Evolutionary conservation across 2,113 vertebrate species (phyloP).

Genomic region (Macaca mulatta): DNA sequence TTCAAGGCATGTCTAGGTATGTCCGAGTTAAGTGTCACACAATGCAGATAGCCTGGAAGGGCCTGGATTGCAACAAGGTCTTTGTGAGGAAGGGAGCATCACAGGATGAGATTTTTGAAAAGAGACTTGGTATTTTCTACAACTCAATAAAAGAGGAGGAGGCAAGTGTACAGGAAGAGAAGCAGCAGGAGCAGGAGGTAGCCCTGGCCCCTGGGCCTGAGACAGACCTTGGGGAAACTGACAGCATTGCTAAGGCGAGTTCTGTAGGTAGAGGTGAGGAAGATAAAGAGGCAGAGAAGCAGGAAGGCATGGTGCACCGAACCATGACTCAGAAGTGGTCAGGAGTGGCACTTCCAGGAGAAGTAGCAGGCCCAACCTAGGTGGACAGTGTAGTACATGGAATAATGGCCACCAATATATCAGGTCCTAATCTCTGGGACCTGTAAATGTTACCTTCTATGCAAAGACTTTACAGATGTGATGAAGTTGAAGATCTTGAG

Average conservation of each 20-base stretch:
- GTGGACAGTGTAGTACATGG: fast-evolving
- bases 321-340: background rate
- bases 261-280: background rate
- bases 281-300: background rate
- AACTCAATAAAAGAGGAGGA: background rate
- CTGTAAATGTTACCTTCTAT: no score
- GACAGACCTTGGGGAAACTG: background rate
- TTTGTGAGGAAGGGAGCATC: background rate
- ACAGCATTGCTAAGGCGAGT: background rate
- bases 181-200: background rate
- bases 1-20: fast-evolving
- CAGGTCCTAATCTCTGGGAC: background rate
- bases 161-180: no score
- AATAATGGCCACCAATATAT: background rate
- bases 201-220: background rate
- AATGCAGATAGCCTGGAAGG: background rate
- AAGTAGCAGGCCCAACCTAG: background rate
- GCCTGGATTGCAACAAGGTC: background rate
- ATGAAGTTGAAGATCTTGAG: background rate
- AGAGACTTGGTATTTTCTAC: background rate
- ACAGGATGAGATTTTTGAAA: background rate
- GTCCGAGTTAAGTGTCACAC: background rate
- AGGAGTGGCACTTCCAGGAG: background rate
- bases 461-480: background rate
- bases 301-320: background rate